Evolutionary conservation across 1,140 invertebrate genomes (phyloP).

Genomic region (Aphelenchoides fujianensis): DNA sequence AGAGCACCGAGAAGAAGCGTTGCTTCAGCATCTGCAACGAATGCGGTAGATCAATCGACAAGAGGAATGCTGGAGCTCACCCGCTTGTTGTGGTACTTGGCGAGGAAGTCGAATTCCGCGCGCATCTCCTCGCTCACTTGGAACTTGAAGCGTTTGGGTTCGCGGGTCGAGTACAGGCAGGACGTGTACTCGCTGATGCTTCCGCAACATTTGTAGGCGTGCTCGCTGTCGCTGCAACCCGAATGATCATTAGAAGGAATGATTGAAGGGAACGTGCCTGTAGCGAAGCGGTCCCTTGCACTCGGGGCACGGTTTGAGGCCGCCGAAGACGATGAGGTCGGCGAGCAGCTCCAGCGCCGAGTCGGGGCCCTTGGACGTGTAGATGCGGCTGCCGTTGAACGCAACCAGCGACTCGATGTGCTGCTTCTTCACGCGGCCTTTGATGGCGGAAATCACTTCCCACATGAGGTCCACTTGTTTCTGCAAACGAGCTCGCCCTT

Average conservation of each 20-base stretch:
- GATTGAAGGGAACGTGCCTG: too few relatives aligned
- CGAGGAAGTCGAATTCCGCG: conserved; percentile 27
- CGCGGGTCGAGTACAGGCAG: conserved; percentile 73
- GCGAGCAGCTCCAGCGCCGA: conserved; percentile 75
- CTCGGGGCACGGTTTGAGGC: conserved; percentile 73
- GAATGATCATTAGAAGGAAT: too few relatives aligned
- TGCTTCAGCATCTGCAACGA: conserved; percentile 24
- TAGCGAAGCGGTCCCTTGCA: conserved; percentile 74
- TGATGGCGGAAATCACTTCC: conserved; percentile 38
- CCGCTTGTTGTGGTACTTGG: conserved; percentile 29
- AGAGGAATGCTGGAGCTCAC: conserved; percentile 22
- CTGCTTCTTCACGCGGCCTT: conserved; percentile 49
- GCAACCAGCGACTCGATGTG: conserved; percentile 43
- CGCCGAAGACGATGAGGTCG: conserved; percentile 84
- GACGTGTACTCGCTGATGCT: conserved; percentile 84
- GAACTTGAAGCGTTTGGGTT: conserved; percentile 75
- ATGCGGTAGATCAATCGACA: too few relatives aligned
- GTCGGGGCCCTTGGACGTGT: conserved; percentile 35
- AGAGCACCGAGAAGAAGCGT: conserved; percentile 26
- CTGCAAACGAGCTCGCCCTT: too few relatives aligned
- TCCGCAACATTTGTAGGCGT: conserved; percentile 78
- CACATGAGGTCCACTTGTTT: conserved; percentile 51
- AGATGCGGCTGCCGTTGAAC: conserved; percentile 30
- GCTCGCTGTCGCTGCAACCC: conserved; percentile 27
- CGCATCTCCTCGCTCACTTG: conserved; percentile 69